These are phyloP conservation scores for Torymus tubicola DNA, from an alignment of 2,888 invertebrate species.

Conservation along the genomic window DNA sequence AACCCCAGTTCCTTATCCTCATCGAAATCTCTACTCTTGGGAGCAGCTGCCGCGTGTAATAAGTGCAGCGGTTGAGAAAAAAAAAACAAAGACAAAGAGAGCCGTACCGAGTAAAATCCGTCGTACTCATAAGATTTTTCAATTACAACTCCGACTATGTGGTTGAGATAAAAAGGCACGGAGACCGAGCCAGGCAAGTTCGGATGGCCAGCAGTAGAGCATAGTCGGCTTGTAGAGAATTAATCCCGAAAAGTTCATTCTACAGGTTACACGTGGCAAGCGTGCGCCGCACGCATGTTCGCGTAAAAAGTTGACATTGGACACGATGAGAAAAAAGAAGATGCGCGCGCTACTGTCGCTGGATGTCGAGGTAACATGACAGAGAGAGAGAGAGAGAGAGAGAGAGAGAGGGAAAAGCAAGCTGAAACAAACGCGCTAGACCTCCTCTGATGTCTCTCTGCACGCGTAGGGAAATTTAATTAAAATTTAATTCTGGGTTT, in stretches of 20 bases:
- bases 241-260: slow-evolving; percentile 50
- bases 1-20: too few relatives aligned
- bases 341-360: not conserved
- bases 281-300: not conserved
- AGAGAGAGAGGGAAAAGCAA: not conserved
- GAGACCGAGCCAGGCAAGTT: not conserved
- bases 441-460: not conserved
- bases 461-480: slow-evolving; percentile 67
- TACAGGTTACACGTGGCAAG: slow-evolving; percentile 34
- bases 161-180: not conserved
- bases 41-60: too few relatives aligned
- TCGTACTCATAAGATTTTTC: slow-evolving; percentile 16
- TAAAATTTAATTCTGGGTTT: slow-evolving; percentile 72
- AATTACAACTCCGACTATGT: slow-evolving; percentile 9
- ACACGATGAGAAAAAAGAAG: slow-evolving; percentile 1
- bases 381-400: not conserved
- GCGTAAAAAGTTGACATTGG: slow-evolving; percentile 53
- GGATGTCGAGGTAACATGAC: too few relatives aligned
- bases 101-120: not conserved
- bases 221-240: slow-evolving; percentile 31
- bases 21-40: too few relatives aligned
- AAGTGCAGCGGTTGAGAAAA: too few relatives aligned
- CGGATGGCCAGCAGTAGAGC: not conserved
- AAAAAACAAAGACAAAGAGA: not conserved
- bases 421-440: slow-evolving; percentile 22